Evolutionary conservation across 2,797 vertebrate species (phyloP).

Genomic region (Tokudaia muenninki): DNA sequence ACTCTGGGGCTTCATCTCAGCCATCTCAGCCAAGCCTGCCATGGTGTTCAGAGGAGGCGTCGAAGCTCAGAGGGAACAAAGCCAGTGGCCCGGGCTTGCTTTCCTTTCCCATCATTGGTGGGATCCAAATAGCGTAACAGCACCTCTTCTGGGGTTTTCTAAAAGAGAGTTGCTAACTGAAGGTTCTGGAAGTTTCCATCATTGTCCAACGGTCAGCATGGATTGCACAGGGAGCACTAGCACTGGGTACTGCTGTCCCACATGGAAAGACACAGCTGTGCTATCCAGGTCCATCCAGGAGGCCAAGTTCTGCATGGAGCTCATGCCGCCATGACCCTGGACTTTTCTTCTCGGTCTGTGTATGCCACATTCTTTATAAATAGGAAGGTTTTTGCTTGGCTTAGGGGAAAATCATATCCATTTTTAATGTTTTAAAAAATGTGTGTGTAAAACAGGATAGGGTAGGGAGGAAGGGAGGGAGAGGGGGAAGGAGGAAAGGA

Average conservation of each 20-base stretch:
- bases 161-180: not conserved
- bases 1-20: not conserved
- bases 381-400: not conserved
- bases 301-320: not conserved
- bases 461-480: too few species aligned
- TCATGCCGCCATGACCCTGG: not conserved
- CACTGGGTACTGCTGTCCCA: fast-evolving
- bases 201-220: not conserved
- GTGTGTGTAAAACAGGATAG: not conserved
- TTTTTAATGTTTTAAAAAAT: not conserved
- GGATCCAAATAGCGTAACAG: not conserved
- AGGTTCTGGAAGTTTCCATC: not conserved
- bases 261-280: fast-evolving
- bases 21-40: fast-evolving
- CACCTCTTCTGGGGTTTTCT: not conserved
- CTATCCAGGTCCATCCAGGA: not conserved
- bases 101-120: fast-evolving
- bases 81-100: too few species aligned
- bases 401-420: not conserved
- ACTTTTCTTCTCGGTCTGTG: not conserved
- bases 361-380: not conserved
- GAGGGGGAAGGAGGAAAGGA: not conserved
- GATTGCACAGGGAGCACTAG: fast-evolving
- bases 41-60: not conserved
- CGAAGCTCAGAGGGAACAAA: not conserved